These are phyloP conservation scores for Pherbina coryleti DNA, from an alignment of 2,888 invertebrate genomes.

Conservation along the genomic window DNA sequence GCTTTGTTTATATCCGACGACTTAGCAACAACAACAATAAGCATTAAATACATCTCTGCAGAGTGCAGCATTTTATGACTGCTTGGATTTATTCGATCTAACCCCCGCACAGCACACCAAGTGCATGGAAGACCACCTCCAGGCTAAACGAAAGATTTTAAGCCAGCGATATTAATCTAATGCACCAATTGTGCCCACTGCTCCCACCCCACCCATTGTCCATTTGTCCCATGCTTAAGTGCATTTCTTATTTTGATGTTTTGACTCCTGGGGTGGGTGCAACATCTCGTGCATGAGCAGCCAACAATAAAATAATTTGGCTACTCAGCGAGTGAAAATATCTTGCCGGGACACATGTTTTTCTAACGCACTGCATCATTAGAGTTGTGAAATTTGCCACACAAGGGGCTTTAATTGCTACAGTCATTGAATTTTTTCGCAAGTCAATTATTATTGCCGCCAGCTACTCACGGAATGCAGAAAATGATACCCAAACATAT, in stretches of 20 bases:
- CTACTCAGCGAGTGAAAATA: neutral
- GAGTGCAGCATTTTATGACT: neutral
- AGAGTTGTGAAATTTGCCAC: neutral
- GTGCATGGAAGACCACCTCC: constrained; percentile 5
- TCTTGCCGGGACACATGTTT: neutral
- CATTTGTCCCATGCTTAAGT: neutral
- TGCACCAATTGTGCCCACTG: constrained; percentile 13
- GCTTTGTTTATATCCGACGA: neutral
- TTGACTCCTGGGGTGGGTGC: constrained; percentile 1
- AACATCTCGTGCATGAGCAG: neutral
- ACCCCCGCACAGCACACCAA: constrained; percentile 6
- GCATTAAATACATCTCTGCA: neutral
- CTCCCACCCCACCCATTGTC: neutral
- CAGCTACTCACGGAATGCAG: no score
- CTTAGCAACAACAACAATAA: neutral
- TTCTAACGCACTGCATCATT: neutral
- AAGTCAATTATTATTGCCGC: no score
- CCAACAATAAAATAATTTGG: neutral
- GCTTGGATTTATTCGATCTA: neutral
- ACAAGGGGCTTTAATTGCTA: no score
- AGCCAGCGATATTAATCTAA: constrained; percentile 13
- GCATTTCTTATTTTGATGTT: constrained; percentile 11
- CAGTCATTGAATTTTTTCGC: no score
- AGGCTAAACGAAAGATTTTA: constrained; percentile 2
- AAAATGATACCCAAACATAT: no score